Evolutionary conservation across 2,113 vertebrate species (phyloP).

Genomic region (Dasyurus viverrinus): DNA sequence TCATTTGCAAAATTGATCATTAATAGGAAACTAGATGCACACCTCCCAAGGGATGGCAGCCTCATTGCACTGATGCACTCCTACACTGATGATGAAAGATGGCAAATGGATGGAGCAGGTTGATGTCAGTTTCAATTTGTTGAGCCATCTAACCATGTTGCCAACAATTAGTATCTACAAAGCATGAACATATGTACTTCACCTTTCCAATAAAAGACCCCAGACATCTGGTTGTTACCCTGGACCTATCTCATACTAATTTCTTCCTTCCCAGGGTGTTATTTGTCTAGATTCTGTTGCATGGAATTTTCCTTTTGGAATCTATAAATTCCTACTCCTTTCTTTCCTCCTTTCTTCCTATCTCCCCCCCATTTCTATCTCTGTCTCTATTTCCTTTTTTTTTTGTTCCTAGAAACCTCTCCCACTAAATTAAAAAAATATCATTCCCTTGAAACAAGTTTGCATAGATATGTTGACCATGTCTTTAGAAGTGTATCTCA

Average conservation of each 20-base stretch:
- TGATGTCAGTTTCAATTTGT: conserved; percentile 88
- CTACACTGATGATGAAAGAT: conserved; percentile 77
- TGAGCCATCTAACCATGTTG: conserved; percentile 79
- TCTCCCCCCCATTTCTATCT: no score
- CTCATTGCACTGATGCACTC: conserved; percentile 77
- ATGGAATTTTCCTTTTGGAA: neutral
- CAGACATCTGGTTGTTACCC: conserved; percentile 62
- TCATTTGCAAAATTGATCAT: conserved; percentile 76
- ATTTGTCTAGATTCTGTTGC: neutral
- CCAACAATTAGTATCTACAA: conserved; percentile 83
- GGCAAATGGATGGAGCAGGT: conserved; percentile 82
- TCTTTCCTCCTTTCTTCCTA: neutral
- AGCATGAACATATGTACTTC: conserved; percentile 73
- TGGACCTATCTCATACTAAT: conserved; percentile 8
- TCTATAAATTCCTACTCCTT: neutral
- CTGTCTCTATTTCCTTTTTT: neutral
- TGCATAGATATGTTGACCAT: neutral
- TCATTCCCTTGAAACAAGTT: neutral
- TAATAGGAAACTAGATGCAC: conserved; percentile 81
- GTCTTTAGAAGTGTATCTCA: neutral
- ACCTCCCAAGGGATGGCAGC: conserved; percentile 77
- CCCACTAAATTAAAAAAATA: neutral
- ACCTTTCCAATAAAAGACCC: conserved; percentile 69
- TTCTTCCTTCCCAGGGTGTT: neutral
- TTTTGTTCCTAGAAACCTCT: neutral